Base-by-base conservation (phyloP, 2,113 vertebrate species). In the Microtus pennsylvanicus region DNA sequence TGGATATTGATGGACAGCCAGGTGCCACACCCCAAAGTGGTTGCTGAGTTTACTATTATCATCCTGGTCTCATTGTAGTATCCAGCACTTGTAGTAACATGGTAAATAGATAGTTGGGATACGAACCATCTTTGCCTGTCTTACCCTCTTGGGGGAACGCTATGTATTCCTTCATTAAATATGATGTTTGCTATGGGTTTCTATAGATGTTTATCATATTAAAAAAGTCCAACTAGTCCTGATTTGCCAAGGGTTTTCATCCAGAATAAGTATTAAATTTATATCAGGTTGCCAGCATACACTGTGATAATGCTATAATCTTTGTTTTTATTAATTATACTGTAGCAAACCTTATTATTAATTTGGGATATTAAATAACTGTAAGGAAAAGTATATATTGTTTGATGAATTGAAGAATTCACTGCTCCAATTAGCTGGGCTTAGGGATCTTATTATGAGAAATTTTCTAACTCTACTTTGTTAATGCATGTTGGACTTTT, bases 311-410 rank as follows among this genome's bases (percentile, higher is more conserved):
- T 81, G 33, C 61, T 52, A 75, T 83, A 92, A 45, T 72, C 19
- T 74, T 89, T 47, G 21, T 61, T 33, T 81, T 70, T 83, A 55
- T 91, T 67, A 83, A 61, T 90, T 90, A 75, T 74, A 47, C 26
- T 90, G 14, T 28, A 72, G 30, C 69, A 21, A 93, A 67, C 82
- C 74, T 77, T 67, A 47, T 45, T 87, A 75, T 42, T 90, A 12
- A 93, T 91, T 97, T 93, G 58, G 45, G 72, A 45, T 61, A 28
- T 45, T 55, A 96, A 72, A 17, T 72, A 52, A 92, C 38, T 87
- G 2, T 76, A 63, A 28, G 33, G n/a, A 88, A 55, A 30, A n/a
- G 5, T 81, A 21, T 30, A 12, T 26, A n/a, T 65, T 93, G 9
- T 80, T 95, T 95, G 19, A 92, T 76, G 80, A 58, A 52, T 58